These are phyloP conservation scores for Iphiclides podalirius DNA, from an alignment of 2,888 invertebrate species.

Conservation along the genomic window DNA sequence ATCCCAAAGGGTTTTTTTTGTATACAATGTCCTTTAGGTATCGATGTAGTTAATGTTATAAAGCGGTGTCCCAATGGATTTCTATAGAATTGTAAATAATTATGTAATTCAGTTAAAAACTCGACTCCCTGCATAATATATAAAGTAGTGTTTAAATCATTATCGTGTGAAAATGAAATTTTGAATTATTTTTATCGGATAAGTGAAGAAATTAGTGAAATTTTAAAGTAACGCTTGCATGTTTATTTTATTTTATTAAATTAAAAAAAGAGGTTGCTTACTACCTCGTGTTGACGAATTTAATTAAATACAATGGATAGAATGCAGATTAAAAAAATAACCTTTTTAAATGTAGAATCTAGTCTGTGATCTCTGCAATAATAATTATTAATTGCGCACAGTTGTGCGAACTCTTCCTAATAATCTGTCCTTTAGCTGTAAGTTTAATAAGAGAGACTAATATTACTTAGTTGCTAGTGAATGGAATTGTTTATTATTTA, in stretches of 20 bases:
- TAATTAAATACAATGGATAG: slow-evolving; percentile 2
- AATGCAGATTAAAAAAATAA: slow-evolving; percentile 12
- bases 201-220: too few relatives aligned
- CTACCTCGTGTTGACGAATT: slow-evolving; percentile 9
- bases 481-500: slow-evolving; percentile 24
- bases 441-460: slow-evolving; percentile 27
- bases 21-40: too few relatives aligned
- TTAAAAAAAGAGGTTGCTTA: not conserved
- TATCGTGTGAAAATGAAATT: too few relatives aligned
- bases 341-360: slow-evolving; percentile 57
- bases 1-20: not conserved
- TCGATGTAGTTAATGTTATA: too few relatives aligned
- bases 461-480: slow-evolving; percentile 14
- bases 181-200: too few relatives aligned
- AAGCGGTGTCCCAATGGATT: too few relatives aligned
- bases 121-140: too few relatives aligned
- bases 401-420: slow-evolving; percentile 48
- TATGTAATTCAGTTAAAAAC: too few relatives aligned
- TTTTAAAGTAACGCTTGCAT: too few relatives aligned
- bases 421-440: slow-evolving; percentile 52
- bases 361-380: slow-evolving; percentile 77
- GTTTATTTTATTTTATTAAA: too few relatives aligned
- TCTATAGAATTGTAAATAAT: too few relatives aligned
- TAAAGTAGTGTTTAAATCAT: too few relatives aligned
- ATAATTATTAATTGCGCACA: slow-evolving; percentile 32